phyloP scores from a whole-genome alignment of 2,797 vertebrate species.

The Lagodon rhomboides region DNA sequence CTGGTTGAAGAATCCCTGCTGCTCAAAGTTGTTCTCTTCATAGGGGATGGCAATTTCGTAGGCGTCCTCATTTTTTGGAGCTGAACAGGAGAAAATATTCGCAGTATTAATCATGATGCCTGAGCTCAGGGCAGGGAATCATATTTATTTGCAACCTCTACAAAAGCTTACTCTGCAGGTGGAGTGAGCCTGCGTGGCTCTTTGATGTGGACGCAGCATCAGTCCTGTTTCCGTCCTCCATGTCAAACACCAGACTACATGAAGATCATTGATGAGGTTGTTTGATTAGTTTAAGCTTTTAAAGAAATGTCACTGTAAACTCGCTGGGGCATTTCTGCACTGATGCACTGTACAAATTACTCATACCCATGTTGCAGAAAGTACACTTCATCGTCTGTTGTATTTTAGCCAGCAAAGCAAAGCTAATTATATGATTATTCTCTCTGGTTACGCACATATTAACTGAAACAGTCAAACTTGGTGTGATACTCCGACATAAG shows the following conservation, averaged over 20 bases:
- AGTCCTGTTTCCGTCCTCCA: constrained; percentile 83
- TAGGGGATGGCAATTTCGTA: constrained; percentile 90
- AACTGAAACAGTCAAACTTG: neutral
- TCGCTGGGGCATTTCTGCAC: neutral
- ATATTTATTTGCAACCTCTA: neutral
- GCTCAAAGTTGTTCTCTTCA: constrained; percentile 88
- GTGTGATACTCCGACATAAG: neutral
- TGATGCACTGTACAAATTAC: neutral
- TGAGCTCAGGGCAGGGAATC: neutral
- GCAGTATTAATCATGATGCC: neutral
- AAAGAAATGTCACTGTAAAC: neutral
- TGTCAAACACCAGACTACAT: constrained; percentile 47
- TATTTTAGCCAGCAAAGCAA: constrained; percentile 24
- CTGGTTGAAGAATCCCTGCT: constrained; percentile 90
- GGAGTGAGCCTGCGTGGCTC: constrained; percentile 81
- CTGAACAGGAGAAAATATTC: constrained; percentile 64
- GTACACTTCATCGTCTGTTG: neutral
- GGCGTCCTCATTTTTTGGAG: constrained; percentile 89
- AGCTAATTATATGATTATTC: neutral
- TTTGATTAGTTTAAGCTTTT: constrained; percentile 26
- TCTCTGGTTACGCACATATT: neutral
- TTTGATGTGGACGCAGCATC: constrained; percentile 80
- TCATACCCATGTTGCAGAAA: neutral
- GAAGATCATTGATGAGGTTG: neutral
- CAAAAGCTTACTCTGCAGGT: constrained; percentile 82